Percentiles rank a stretch among this genome's conserved stretches.
phyloP scores from a whole-genome alignment of 2,797 vertebrate species.

The Podarcis siculus region DNA sequence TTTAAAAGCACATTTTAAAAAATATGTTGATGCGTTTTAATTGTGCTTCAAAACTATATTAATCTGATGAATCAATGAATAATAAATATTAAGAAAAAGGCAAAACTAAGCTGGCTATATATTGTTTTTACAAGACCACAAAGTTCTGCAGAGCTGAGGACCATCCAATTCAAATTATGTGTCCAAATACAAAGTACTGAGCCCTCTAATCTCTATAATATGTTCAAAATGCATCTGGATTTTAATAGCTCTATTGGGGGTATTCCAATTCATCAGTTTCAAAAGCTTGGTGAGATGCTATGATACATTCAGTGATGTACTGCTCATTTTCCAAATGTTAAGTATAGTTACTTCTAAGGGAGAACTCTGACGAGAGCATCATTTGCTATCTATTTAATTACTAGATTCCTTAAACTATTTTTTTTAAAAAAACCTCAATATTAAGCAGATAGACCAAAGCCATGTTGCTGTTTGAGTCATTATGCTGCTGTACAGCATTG shows the following conservation, averaged over 20 bases:
- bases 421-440: constrained; percentile 50
- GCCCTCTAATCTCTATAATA: constrained; percentile 32
- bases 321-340: neutral
- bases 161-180: constrained; percentile 49
- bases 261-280: neutral
- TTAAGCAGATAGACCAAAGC: too few relatives aligned
- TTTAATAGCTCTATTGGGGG: neutral
- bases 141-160: constrained; percentile 80
- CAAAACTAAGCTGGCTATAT: constrained; percentile 61
- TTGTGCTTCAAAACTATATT: constrained; percentile 64
- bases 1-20: constrained; percentile 43
- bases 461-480: too few relatives aligned
- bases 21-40: constrained; percentile 48
- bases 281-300: neutral
- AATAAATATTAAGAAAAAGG: constrained; percentile 64
- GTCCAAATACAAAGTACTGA: constrained; percentile 60
- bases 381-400: constrained; percentile 12
- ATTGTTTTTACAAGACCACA: constrained; percentile 74
- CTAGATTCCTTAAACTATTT: constrained; percentile 69
- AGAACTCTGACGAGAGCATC: neutral
- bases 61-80: constrained; percentile 63
- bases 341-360: neutral
- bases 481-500: too few relatives aligned
- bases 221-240: constrained; percentile 40
- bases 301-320: neutral